Evolutionary conservation across 2,113 vertebrate species (phyloP).

Genomic region (Damaliscus lunatus): DNA sequence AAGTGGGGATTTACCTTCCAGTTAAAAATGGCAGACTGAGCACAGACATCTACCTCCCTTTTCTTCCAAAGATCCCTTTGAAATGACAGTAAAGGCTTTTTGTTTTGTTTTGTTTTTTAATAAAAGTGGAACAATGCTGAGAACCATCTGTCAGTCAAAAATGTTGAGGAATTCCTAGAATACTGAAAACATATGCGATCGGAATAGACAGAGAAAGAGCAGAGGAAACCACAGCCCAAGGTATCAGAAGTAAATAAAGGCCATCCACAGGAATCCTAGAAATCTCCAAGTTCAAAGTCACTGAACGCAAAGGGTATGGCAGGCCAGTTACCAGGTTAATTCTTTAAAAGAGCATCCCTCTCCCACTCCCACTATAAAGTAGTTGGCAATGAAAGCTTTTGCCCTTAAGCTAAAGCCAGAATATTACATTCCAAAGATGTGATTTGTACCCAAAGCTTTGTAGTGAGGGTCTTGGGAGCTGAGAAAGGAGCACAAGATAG

Average conservation of each 20-base stretch:
- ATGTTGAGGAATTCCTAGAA: slow-evolving; percentile 44
- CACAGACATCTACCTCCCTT: background rate
- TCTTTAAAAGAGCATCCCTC: background rate
- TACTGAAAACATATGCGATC: slow-evolving; percentile 52
- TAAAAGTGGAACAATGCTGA: slow-evolving; percentile 26
- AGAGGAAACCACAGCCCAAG: background rate
- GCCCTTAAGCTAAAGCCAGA: background rate
- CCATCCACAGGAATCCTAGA: background rate
- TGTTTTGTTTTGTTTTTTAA: background rate
- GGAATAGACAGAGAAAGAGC: background rate
- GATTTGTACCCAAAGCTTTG: background rate
- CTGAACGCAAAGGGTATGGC: background rate
- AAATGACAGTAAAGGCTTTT: slow-evolving; percentile 25
- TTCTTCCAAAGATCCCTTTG: background rate
- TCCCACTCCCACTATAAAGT: background rate
- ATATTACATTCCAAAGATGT: background rate
- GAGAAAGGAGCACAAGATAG: background rate
- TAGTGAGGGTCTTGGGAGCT: background rate
- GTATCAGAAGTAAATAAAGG: background rate
- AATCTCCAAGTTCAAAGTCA: background rate
- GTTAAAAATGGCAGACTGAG: slow-evolving; percentile 2
- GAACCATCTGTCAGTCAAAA: slow-evolving; percentile 49
- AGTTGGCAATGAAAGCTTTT: background rate
- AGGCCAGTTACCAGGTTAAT: background rate
- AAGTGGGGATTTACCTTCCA: background rate